These are phyloP conservation scores for Erannis defoliaria DNA, from an alignment of 2,888 invertebrate species.

Conservation along the genomic window DNA sequence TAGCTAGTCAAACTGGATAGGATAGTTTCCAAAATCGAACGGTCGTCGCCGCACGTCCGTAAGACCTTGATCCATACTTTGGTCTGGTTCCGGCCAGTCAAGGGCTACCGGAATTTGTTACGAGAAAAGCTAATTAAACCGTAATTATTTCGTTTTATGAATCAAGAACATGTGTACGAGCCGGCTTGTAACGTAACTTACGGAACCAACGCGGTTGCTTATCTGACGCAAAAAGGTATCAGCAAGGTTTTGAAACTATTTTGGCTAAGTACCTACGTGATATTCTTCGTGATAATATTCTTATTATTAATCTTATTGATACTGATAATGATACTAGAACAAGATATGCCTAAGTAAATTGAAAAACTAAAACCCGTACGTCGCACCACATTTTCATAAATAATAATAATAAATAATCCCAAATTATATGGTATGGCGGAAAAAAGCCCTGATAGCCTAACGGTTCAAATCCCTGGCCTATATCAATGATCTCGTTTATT, in stretches of 20 bases:
- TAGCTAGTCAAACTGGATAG: background rate
- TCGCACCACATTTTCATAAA: too few relatives aligned
- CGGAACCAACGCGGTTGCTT: background rate
- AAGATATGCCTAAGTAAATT: too few relatives aligned
- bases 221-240: background rate
- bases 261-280: too few relatives aligned
- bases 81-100: slow-evolving; percentile 40
- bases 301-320: too few relatives aligned
- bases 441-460: too few relatives aligned
- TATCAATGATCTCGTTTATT: too few relatives aligned
- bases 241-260: background rate
- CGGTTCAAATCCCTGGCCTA: too few relatives aligned
- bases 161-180: slow-evolving; percentile 9
- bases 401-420: too few relatives aligned
- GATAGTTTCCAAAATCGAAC: background rate
- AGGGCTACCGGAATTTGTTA: slow-evolving; percentile 36
- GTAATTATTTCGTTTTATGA: slow-evolving; percentile 12
- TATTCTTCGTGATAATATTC: too few relatives aligned
- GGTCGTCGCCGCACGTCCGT: background rate
- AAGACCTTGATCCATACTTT: slow-evolving; percentile 50
- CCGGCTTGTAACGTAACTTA: slow-evolving; percentile 3
- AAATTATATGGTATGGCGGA: too few relatives aligned
- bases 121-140: slow-evolving; percentile 11
- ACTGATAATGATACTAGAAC: too few relatives aligned
- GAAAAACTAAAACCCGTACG: too few relatives aligned